Evolutionary conservation across 53 echinoderm and acorn worm species (phyloP).

Genomic region (Astropecten irregularis): DNA sequence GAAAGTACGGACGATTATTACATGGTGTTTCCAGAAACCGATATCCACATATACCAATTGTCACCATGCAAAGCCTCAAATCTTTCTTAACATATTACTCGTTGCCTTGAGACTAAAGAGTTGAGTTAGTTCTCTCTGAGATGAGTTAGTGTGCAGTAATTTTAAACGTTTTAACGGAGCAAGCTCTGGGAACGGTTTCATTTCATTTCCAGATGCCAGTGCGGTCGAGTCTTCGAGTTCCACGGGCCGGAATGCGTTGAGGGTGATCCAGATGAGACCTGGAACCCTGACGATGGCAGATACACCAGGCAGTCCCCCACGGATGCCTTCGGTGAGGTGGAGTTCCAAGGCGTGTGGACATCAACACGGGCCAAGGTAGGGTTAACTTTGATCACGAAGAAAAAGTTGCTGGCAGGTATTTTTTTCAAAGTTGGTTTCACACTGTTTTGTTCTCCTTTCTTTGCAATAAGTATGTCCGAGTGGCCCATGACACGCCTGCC

Average conservation of each 20-base stretch:
- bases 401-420: too few relatives aligned
- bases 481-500: slow-evolving; percentile 76
- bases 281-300: slow-evolving; percentile 62
- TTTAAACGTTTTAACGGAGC: too few relatives aligned
- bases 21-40: too few relatives aligned
- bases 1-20: too few relatives aligned
- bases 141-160: too few relatives aligned
- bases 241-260: slow-evolving; percentile 48
- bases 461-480: slow-evolving; percentile 67
- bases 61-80: too few relatives aligned
- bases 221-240: slow-evolving; percentile 45
- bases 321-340: slow-evolving; percentile 79
- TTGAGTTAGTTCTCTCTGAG: too few relatives aligned
- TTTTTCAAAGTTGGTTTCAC: not conserved
- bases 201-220: slow-evolving; percentile 59
- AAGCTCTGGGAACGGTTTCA: too few relatives aligned
- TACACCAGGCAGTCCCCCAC: slow-evolving; percentile 66
- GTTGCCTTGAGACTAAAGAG: too few relatives aligned
- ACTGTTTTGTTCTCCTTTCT: not conserved
- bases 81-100: too few relatives aligned
- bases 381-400: not conserved
- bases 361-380: slow-evolving; percentile 78
- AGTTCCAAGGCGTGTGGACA: slow-evolving; percentile 86
- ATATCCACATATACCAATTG: too few relatives aligned
- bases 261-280: slow-evolving; percentile 29